phyloP scores from a whole-genome alignment of 2,113 vertebrate genomes.

The Sinocyclocheilus anophthalmus region DNA sequence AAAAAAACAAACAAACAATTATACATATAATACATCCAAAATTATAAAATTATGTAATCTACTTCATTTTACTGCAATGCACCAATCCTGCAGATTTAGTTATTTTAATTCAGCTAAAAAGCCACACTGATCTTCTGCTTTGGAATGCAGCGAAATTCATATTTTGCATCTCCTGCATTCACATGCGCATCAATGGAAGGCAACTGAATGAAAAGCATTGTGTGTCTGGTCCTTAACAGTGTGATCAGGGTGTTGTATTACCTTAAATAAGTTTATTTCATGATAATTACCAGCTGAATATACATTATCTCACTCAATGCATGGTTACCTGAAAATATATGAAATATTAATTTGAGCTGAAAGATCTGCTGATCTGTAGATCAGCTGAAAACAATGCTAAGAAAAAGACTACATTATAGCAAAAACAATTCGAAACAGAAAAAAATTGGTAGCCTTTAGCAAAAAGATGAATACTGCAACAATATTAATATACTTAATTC shows the following conservation, averaged over 20 bases:
- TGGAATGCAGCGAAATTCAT: no score
- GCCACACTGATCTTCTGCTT: neutral
- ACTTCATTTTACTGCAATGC: neutral
- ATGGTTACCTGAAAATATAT: neutral
- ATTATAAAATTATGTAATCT: no score
- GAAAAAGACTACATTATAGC: neutral
- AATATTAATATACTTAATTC: neutral
- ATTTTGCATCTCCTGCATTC: no score
- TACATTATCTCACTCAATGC: neutral
- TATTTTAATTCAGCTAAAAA: no score
- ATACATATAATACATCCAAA: no score
- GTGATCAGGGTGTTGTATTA: neutral
- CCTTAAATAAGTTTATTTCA: neutral
- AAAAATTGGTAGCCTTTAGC: neutral
- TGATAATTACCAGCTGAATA: neutral
- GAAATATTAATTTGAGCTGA: neutral
- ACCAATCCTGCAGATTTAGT: neutral
- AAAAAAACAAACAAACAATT: no score
- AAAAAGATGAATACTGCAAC: neutral
- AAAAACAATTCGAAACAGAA: neutral
- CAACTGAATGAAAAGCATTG: no score
- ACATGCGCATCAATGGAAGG: no score
- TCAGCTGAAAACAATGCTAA: neutral
- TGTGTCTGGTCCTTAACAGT: neutral
- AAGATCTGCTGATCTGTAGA: neutral